phyloP scores from a whole-genome alignment of 2,113 vertebrate species.

The Rhineura floridana region DNA sequence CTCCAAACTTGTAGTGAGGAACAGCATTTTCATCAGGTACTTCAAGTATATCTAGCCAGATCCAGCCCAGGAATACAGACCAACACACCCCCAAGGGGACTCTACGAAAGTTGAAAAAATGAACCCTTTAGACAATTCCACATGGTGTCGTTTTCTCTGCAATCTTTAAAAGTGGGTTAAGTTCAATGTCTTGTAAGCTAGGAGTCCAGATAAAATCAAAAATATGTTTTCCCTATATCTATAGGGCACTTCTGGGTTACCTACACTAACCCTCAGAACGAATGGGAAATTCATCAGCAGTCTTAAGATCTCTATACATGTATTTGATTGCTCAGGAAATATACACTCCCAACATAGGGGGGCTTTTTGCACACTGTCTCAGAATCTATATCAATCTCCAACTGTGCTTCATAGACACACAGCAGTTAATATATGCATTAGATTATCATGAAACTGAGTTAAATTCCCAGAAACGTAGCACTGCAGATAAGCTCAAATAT shows the following conservation, averaged over 20 bases:
- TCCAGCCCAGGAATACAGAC: constrained; percentile 82
- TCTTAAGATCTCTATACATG: background rate
- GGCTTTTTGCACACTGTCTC: background rate
- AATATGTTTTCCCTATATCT: too few species aligned
- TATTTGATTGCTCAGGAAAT: background rate
- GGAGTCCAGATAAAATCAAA: background rate
- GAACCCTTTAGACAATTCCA: background rate
- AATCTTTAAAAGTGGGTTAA: background rate
- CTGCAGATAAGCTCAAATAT: constrained; percentile 16
- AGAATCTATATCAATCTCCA: background rate
- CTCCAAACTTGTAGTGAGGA: constrained; percentile 88
- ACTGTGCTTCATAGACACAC: background rate
- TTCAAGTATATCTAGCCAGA: constrained; percentile 91
- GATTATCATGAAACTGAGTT: background rate
- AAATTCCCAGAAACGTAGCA: background rate
- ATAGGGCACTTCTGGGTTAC: background rate
- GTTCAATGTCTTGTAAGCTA: background rate
- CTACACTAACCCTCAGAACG: background rate
- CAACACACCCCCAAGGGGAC: constrained; percentile 90
- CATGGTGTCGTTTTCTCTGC: background rate
- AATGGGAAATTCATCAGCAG: background rate
- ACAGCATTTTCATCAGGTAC: constrained; percentile 83
- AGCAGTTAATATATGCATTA: constrained; percentile 20
- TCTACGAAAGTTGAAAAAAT: constrained; percentile 70
- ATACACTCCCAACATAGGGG: background rate